Evolutionary conservation across 2,797 vertebrate genomes (phyloP).

Genomic region (Pseudomugil tenellus): DNA sequence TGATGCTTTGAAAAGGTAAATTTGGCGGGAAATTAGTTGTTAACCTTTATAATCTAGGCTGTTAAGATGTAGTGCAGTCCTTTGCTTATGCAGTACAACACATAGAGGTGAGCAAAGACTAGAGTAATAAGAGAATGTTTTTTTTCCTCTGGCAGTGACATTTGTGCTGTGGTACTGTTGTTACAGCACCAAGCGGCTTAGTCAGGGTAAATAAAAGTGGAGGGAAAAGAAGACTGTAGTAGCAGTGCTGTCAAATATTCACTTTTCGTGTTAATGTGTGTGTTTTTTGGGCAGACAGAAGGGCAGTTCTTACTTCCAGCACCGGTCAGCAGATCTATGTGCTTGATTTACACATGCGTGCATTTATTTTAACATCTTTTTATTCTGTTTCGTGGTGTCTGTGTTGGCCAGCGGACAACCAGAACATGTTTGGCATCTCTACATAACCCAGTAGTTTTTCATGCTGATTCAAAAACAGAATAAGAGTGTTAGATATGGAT

Average conservation of each 20-base stretch:
- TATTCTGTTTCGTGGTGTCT: not conserved
- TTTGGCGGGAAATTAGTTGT: constrained; percentile 34
- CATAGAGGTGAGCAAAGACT: constrained; percentile 12
- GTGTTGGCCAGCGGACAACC: constrained; percentile 13
- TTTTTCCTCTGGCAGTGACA: constrained; percentile 44
- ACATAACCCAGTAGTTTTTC: constrained; percentile 15
- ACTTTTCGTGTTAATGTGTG: constrained; percentile 28
- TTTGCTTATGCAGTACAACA: constrained; percentile 32
- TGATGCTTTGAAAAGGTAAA: constrained; percentile 39
- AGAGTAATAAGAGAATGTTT: constrained; percentile 6
- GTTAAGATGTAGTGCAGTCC: constrained; percentile 32
- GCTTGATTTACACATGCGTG: constrained; percentile 21
- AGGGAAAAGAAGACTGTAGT: constrained; percentile 48
- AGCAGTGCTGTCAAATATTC: constrained; percentile 48
- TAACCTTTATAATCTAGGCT: constrained; percentile 48
- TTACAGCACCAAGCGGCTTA: constrained; percentile 66
- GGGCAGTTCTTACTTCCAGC: constrained; percentile 14
- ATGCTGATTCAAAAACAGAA: constrained; percentile 32
- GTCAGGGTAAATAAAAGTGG: constrained; percentile 49
- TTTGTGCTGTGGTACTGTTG: constrained; percentile 61
- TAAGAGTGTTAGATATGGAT: constrained; percentile 41
- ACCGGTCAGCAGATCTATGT: constrained; percentile 32
- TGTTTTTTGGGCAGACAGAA: constrained; percentile 14
- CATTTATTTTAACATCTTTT: constrained; percentile 20
- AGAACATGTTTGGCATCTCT: constrained; percentile 25